Evolutionary conservation across 1,140 invertebrate genomes (phyloP), one percentile per base, ranked within the genome.

Genomic region (Scaptomyza pallida): DNA sequence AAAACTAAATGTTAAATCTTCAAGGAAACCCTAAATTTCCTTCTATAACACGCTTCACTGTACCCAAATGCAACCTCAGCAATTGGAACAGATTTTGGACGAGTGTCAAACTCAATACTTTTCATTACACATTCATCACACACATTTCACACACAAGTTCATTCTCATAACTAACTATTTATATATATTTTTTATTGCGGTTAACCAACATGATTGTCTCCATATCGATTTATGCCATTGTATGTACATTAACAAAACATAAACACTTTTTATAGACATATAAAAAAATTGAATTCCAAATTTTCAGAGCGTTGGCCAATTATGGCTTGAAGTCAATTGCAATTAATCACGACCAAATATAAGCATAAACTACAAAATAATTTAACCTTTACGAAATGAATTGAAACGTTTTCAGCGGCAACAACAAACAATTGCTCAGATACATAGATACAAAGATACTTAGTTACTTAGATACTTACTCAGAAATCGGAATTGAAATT

Each of bases 271-370:
- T 70, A 62, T 55, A 70, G 50, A 13, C 33, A 69, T 13, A 26
- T 26, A 13, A 61, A 61, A 40, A 52, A 67, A 48, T 16, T n/a
- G 13, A 51, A 63, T 71, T 56, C 52, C 23, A 65, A n/a, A 57
- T 30, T 51, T 63, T 72, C 72, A 56, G 63, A 51, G 19, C 59
- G 60, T 79, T 79, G 69, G 75, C 79, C 79, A 85, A 79, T 79
- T 83, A 79, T 72, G 80, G 75, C 68, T 45, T 9, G 63, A 60
- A 85, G 73, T 77, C 73, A 77, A 85, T 74, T 81, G 77, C 82
- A 86, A 86, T 86, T 86, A 86, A 86, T 86, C 82, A 86, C 82
- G 72, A 78, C 82, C 82, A 86, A 82, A 86, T 82, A 80, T 78
- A 79, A 77, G 73, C 78, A 82, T 64, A 70, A 65, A 68, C 81